phyloP scores from a whole-genome alignment of 2,113 vertebrate genomes.

The Trogon melanurus region DNA sequence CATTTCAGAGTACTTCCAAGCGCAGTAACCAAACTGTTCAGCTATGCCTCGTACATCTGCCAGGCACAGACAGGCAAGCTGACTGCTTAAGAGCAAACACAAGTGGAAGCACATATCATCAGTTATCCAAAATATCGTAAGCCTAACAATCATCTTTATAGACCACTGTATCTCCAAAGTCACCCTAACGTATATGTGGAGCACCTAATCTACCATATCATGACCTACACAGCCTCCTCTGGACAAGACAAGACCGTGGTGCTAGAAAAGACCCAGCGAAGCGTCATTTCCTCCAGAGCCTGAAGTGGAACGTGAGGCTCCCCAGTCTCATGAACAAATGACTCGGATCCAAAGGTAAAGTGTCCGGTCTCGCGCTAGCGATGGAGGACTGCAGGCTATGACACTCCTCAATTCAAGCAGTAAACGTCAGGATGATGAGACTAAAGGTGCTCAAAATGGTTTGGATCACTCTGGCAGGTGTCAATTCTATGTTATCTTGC shows the following conservation, averaged over 20 bases:
- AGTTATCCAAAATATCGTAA: background rate
- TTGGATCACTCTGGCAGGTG: background rate
- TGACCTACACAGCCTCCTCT: background rate
- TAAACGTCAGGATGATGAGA: background rate
- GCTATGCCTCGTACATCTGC: background rate
- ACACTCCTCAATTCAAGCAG: background rate
- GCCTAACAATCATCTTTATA: background rate
- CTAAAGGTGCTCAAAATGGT: background rate
- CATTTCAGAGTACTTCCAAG: background rate
- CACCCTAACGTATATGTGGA: background rate
- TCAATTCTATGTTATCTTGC: background rate
- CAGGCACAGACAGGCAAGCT: constrained; percentile 1
- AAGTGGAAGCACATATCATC: background rate
- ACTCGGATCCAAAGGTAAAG: background rate
- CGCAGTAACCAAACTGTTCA: background rate
- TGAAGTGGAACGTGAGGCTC: background rate
- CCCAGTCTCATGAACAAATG: background rate
- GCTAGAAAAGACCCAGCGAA: background rate
- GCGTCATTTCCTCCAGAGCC: background rate
- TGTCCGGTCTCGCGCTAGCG: background rate
- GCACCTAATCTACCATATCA: background rate
- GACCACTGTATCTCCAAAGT: background rate
- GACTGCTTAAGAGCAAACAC: background rate
- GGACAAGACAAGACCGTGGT: background rate
- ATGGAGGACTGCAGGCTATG: background rate